Percentiles rank a stretch among this genome's conserved stretches.
Conservation (phyloP, 1,140 invertebrate species). For the Neodiprion lecontei region DNA sequence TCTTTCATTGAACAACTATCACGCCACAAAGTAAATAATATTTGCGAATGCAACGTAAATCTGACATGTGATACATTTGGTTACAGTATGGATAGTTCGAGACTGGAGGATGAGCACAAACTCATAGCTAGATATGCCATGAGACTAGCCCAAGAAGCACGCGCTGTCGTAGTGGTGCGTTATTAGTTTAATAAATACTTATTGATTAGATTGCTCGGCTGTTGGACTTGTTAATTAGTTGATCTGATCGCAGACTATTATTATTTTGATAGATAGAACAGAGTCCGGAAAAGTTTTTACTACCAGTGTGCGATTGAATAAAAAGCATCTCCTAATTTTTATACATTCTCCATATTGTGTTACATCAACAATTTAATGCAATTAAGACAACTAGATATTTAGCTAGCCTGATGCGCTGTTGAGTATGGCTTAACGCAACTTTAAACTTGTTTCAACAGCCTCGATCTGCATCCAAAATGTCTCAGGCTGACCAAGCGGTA, state of each 20-base stretch:
- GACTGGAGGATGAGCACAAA: slow-evolving; percentile 92
- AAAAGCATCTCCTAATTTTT: slow-evolving; percentile 31
- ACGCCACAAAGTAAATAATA: no score
- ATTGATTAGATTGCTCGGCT: slow-evolving; percentile 14
- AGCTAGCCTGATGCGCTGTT: background rate
- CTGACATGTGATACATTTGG: slow-evolving; percentile 18
- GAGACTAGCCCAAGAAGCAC: slow-evolving; percentile 87
- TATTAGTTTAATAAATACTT: slow-evolving; percentile 31
- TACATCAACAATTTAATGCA: slow-evolving; percentile 22
- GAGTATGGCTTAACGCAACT: slow-evolving; percentile 5
- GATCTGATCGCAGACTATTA: background rate
- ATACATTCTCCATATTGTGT: background rate
- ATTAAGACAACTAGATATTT: slow-evolving; percentile 8
- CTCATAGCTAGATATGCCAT: slow-evolving; percentile 96
- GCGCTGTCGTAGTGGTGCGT: slow-evolving; percentile 84
- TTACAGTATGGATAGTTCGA: slow-evolving; percentile 64
- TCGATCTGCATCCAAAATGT: slow-evolving; percentile 56
- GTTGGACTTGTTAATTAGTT: background rate
- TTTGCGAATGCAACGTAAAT: slow-evolving; percentile 17
- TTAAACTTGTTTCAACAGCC: slow-evolving; percentile 38
- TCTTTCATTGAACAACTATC: background rate
- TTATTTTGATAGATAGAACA: slow-evolving; percentile 15
- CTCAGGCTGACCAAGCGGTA: slow-evolving; percentile 56
- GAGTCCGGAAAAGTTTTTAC: background rate
- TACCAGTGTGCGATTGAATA: background rate